Base-by-base conservation (phyloP, 2,888 invertebrate species). In the Chironomus riparius region DNA sequence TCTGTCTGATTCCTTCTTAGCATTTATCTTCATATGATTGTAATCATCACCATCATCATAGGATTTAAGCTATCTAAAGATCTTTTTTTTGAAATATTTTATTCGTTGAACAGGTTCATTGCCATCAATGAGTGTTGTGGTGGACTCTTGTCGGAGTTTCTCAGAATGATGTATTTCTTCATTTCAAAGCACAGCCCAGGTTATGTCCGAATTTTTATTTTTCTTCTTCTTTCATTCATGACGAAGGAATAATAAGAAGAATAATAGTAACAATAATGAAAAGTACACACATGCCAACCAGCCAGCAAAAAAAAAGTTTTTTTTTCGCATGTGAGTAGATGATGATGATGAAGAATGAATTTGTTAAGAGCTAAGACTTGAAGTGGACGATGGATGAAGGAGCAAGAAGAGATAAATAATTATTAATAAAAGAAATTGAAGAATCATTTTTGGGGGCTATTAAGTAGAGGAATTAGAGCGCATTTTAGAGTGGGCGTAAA, bases 151-250 rank as follows among this genome's bases (percentile, higher is more conserved):
- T 56, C 7, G 15, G 21, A 71, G 56, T 50, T 71, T 70, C 71
- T 71, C 15, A 50, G 71, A 71, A 71, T 71, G 18, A 56, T 65
- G 22, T 62, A 12, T 68, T 24, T 70, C 47, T 70, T 38, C 38
- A 38, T 38, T 38, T 38, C 38, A 38, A 38, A 38, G 38, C 38
- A 38, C 70, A 21, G 70, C 70, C 2, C n/a, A 48, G 18, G 70
- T 70, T 47, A 47, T 18, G 38, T 47, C 22, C 24, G 38, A 38
- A 38, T 4, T 10, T 38, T 38, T 38, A 5, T 3, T 28, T 28
- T 28, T 28, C 1, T 28, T 28, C 4, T 38, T 38, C 18, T 18
- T 18, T n/a, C 18, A 56, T 56, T 18, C 18, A 15, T 15, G 56
- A 15, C 56, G 15, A 56, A 56, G 5, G 6, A 56, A 56, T 18